These are phyloP conservation scores for Tribolium freemani DNA, from an alignment of 2,888 invertebrate genomes.

Conservation along the genomic window DNA sequence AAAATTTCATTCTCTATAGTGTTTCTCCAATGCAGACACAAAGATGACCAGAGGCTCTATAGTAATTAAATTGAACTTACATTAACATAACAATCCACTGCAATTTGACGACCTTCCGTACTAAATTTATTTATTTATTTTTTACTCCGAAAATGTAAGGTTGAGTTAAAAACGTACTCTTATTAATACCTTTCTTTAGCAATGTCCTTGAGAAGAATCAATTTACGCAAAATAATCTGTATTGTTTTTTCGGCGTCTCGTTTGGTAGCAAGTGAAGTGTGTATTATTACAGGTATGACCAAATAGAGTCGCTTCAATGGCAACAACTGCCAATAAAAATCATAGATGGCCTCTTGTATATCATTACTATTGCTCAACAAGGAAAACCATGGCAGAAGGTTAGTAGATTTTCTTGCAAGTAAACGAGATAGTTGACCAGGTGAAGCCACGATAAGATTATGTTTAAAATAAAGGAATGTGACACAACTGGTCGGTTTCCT, in stretches of 20 bases:
- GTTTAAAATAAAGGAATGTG: slow-evolving; percentile 23
- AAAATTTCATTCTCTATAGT: too few species aligned
- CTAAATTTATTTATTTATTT: too few species aligned
- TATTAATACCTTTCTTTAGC: neutral
- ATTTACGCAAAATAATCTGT: slow-evolving; percentile 1
- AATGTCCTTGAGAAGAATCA: neutral
- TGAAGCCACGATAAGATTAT: slow-evolving; percentile 18
- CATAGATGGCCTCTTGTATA: slow-evolving; percentile 62
- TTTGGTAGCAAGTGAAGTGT: slow-evolving; percentile 36
- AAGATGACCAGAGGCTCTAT: too few species aligned
- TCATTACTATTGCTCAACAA: slow-evolving; percentile 62
- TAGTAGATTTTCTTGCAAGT: slow-evolving; percentile 58
- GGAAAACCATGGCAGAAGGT: slow-evolving; percentile 63
- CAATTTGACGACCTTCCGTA: too few species aligned
- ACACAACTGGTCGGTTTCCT: slow-evolving; percentile 50
- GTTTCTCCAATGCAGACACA: too few species aligned
- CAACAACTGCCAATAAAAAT: slow-evolving; percentile 61
- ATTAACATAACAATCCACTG: too few species aligned
- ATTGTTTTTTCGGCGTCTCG: slow-evolving; percentile 12
- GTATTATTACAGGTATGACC: slow-evolving; percentile 50
- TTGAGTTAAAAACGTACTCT: too few species aligned
- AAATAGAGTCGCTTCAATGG: slow-evolving; percentile 61
- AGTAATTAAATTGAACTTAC: too few species aligned
- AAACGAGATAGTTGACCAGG: slow-evolving; percentile 51
- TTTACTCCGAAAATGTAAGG: too few species aligned